These are phyloP conservation scores for Amphiprion clarkii DNA, from an alignment of 2,797 vertebrate species.

Conservation along the genomic window DNA sequence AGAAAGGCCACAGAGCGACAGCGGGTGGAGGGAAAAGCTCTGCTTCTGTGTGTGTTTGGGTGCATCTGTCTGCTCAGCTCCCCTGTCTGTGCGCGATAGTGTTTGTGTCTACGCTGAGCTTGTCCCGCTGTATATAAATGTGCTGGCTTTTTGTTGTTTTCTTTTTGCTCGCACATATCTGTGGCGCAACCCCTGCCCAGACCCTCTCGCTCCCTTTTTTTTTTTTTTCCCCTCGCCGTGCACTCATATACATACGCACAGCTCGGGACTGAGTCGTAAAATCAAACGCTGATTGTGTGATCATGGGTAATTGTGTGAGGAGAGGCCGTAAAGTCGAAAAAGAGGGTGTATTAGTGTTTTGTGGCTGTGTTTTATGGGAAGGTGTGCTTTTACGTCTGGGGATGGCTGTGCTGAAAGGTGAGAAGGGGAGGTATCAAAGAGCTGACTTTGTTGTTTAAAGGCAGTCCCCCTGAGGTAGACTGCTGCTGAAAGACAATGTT, in stretches of 20 bases:
- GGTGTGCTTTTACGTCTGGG: constrained; percentile 72
- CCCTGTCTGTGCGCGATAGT: background rate
- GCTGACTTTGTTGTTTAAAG: constrained; percentile 83
- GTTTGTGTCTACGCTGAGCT: constrained; percentile 19
- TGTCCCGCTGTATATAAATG: constrained; percentile 39
- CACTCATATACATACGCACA: constrained; percentile 43
- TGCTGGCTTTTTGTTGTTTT: background rate
- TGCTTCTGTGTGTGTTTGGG: constrained; percentile 41
- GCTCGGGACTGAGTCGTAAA: constrained; percentile 71
- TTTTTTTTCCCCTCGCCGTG: constrained; percentile 4
- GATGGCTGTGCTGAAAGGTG: constrained; percentile 77
- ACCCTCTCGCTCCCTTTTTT: background rate
- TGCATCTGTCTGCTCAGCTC: constrained; percentile 29
- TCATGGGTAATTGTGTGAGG: constrained; percentile 82
- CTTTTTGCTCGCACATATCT: constrained; percentile 44
- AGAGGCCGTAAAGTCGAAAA: constrained; percentile 76
- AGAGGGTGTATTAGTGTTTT: constrained; percentile 80
- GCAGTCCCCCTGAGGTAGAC: constrained; percentile 73
- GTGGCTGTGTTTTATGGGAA: constrained; percentile 81
- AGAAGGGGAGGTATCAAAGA: constrained; percentile 81
- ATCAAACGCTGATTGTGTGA: constrained; percentile 83
- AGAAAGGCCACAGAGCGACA: constrained; percentile 60
- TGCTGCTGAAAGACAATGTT: constrained; percentile 78
- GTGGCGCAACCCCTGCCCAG: constrained; percentile 40
- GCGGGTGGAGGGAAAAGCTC: constrained; percentile 31